These are phyloP conservation scores for Galerucella calmariensis DNA, from an alignment of 2,888 invertebrate genomes.

Conservation along the genomic window DNA sequence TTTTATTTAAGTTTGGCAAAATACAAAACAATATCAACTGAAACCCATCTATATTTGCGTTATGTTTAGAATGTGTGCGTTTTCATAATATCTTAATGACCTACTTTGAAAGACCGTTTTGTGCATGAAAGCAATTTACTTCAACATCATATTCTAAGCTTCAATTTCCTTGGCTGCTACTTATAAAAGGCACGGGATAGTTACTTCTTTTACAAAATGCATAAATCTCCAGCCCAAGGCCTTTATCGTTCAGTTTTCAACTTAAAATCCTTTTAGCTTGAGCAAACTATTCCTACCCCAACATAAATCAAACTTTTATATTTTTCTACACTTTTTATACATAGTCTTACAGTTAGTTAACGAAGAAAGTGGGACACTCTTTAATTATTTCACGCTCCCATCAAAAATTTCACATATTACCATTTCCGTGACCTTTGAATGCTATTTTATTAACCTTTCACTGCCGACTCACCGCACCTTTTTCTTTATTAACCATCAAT, in stretches of 20 bases:
- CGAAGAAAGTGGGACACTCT: too few relatives aligned
- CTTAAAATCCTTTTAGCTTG: not conserved
- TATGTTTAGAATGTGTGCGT: not conserved
- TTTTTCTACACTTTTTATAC: too few relatives aligned
- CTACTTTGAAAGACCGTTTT: not conserved
- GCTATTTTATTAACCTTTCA: constrained; percentile 28
- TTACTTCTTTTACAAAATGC: not conserved
- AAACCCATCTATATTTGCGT: not conserved
- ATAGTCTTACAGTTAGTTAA: too few relatives aligned
- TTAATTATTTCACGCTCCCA: not conserved
- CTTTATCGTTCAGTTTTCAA: not conserved
- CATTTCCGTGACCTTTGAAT: constrained; percentile 15
- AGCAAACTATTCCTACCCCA: not conserved
- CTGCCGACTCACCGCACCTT: constrained; percentile 27
- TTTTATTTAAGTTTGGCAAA: too few relatives aligned
- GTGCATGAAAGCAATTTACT: not conserved
- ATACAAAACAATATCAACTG: too few relatives aligned
- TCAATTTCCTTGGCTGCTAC: not conserved
- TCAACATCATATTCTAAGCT: not conserved
- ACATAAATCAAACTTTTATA: too few relatives aligned
- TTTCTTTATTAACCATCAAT: constrained; percentile 23
- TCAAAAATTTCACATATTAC: not conserved
- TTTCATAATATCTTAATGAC: not conserved
- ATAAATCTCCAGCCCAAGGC: not conserved
- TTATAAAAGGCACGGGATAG: not conserved